Percentiles rank a stretch among this genome's conserved stretches.
These are phyloP conservation scores for Spialia ferax DNA, from an alignment of 2,888 invertebrate genomes.

Conservation along the genomic window DNA sequence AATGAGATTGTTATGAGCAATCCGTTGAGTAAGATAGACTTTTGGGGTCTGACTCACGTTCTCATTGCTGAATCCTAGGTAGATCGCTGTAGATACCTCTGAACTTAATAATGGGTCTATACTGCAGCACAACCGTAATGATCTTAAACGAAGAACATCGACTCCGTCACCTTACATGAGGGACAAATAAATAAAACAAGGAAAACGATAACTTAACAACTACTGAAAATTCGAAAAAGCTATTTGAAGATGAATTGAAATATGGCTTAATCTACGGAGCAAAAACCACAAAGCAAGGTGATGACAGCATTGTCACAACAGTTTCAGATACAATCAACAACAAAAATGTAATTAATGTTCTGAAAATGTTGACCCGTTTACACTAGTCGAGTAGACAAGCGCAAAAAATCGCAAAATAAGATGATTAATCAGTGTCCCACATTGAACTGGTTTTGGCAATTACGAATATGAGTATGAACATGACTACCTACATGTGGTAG, in stretches of 20 bases:
- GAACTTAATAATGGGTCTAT: too few relatives aligned
- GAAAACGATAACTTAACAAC: too few relatives aligned
- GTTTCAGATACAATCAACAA: slow-evolving; percentile 48
- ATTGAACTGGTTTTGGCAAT: slow-evolving; percentile 72
- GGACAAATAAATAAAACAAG: too few relatives aligned
- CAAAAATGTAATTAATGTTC: slow-evolving; percentile 55
- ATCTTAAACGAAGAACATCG: too few relatives aligned
- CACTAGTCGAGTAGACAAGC: slow-evolving; percentile 53
- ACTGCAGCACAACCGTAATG: too few relatives aligned
- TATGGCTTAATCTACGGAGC: too few relatives aligned
- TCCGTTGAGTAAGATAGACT: slow-evolving; percentile 67
- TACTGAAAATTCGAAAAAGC: too few relatives aligned
- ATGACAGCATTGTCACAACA: slow-evolving; percentile 15
- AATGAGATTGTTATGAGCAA: slow-evolving; percentile 74
- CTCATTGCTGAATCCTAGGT: neutral
- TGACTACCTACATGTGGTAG: slow-evolving; percentile 25
- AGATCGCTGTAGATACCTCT: too few relatives aligned
- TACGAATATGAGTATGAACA: slow-evolving; percentile 42
- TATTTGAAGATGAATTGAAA: too few relatives aligned
- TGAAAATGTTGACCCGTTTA: slow-evolving; percentile 59
- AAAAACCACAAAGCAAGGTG: neutral
- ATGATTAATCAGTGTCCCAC: slow-evolving; percentile 64
- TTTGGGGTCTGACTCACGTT: slow-evolving; percentile 65
- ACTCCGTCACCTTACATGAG: too few relatives aligned
- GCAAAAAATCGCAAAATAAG: slow-evolving; percentile 59